Conservation (phyloP, 2,113 vertebrate species). For the Psephotus haematonotus region DNA sequence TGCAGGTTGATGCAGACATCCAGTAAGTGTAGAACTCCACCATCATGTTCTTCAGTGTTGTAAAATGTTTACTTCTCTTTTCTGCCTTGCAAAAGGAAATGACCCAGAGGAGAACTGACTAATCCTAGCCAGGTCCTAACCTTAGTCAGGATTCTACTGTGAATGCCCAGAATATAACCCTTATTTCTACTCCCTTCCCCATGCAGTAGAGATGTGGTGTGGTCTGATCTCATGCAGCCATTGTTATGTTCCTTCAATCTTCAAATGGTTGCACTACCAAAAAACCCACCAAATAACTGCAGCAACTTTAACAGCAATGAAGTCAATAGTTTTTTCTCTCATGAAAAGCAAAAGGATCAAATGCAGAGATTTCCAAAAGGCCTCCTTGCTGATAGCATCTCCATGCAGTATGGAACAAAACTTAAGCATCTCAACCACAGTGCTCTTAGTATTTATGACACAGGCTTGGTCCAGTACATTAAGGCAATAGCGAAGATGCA, state of each 20-base stretch:
- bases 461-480: neutral
- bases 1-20: neutral
- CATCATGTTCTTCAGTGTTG: neutral
- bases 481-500: neutral
- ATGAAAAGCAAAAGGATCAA: neutral
- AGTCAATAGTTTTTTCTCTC: neutral
- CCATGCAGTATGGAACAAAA: neutral
- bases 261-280: neutral
- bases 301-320: neutral
- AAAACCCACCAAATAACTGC: neutral
- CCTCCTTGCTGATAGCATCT: neutral
- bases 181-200: neutral
- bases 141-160: neutral
- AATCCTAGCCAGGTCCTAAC: neutral
- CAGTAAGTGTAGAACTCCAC: neutral
- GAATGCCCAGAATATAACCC: accelerated
- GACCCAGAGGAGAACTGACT: neutral
- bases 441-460: neutral
- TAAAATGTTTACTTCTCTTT: neutral
- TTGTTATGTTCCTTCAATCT: neutral
- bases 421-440: neutral
- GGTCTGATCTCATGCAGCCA: neutral
- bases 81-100: neutral
- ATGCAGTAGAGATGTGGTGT: neutral
- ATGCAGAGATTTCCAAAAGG: neutral